Evolutionary conservation across 2,797 vertebrate genomes (phyloP).

Genomic region (Spondyliosoma cantharus): DNA sequence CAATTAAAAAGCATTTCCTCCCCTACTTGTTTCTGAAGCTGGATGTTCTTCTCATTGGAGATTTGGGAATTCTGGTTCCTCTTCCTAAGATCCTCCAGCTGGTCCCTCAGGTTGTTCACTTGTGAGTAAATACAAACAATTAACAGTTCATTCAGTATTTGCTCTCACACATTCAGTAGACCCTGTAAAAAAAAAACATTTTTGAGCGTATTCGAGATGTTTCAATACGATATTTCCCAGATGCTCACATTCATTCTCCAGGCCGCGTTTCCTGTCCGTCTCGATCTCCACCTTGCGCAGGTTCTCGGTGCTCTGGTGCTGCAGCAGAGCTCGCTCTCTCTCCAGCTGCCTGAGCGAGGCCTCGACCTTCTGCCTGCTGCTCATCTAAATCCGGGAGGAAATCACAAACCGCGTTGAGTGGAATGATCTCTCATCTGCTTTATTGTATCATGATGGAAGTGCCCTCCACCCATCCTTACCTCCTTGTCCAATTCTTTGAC

Average conservation of each 20-base stretch:
- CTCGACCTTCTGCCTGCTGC: slow-evolving; percentile 90
- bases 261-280: slow-evolving; percentile 90
- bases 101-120: slow-evolving; percentile 96
- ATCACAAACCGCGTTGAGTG: not conserved
- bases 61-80: slow-evolving; percentile 94
- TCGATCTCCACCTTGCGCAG: slow-evolving; percentile 93
- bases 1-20: not conserved
- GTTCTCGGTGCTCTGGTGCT: slow-evolving; percentile 92
- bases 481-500: slow-evolving; percentile 96
- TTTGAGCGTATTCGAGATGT: not conserved
- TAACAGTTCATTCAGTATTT: not conserved
- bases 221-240: not conserved
- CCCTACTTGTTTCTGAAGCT: slow-evolving; percentile 94
- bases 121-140: slow-evolving; percentile 28
- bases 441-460: not conserved
- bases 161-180: not conserved
- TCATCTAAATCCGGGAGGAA: slow-evolving; percentile 83
- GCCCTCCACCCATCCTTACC: slow-evolving; percentile 76
- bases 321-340: slow-evolving; percentile 93
- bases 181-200: not conserved
- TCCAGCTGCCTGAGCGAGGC: slow-evolving; percentile 91
- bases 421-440: not conserved
- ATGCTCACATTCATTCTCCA: slow-evolving; percentile 92
- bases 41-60: slow-evolving; percentile 93
- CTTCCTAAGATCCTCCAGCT: slow-evolving; percentile 95